Conservation (phyloP, 2,113 vertebrate species). For the Phrynocephalus versicolor region DNA sequence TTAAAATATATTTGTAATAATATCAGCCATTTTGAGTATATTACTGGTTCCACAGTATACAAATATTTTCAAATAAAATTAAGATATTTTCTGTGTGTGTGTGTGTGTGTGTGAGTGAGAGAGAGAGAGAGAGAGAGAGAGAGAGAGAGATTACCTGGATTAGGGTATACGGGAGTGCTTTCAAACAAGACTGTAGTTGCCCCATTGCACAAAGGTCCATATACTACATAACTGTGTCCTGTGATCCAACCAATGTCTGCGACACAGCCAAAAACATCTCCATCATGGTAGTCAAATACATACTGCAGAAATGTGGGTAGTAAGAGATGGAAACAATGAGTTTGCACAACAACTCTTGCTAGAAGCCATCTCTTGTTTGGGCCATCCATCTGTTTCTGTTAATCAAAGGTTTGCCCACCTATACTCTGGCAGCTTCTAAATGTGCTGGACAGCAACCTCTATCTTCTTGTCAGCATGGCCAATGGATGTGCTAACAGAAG, state of each 20-base stretch:
- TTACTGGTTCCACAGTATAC: too few species aligned
- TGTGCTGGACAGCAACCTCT: not conserved
- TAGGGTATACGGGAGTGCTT: slow-evolving; percentile 79
- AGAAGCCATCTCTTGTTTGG: not conserved
- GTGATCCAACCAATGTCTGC: slow-evolving; percentile 87
- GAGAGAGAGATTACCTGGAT: slow-evolving; percentile 62
- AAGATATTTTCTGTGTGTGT: not conserved
- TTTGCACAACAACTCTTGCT: not conserved
- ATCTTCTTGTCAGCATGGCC: not conserved
- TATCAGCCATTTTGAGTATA: too few species aligned
- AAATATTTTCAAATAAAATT: not conserved
- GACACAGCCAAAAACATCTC: slow-evolving; percentile 82
- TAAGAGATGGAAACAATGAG: not conserved
- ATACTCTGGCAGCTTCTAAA: not conserved
- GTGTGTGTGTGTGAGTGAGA: too few species aligned
- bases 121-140: too few species aligned
- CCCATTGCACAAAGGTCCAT: slow-evolving; percentile 82
- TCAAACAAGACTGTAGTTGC: slow-evolving; percentile 84
- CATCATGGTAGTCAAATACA: slow-evolving; percentile 80
- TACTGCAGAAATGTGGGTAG: slow-evolving; percentile 68
- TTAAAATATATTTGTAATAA: too few species aligned
- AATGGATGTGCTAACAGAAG: not conserved
- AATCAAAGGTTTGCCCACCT: not conserved
- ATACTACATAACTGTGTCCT: slow-evolving; percentile 81
- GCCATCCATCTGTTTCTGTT: not conserved